Base-by-base conservation (phyloP, 2,113 vertebrate species). In the Drymodes brunneopygia region DNA sequence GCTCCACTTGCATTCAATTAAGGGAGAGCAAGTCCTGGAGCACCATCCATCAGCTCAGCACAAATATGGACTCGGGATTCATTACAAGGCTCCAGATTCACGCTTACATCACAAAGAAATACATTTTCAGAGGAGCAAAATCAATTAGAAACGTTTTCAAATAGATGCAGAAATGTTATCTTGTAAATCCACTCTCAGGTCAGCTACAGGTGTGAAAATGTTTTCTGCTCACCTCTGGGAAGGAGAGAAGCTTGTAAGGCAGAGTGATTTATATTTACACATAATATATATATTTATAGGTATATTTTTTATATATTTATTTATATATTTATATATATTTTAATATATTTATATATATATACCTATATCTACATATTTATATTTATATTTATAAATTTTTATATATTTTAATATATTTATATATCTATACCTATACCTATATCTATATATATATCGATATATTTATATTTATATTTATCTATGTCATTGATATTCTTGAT, bases 1-100 rank as follows among this genome's bases (percentile, higher is more conserved):
- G 92, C 80, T 94, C 69, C 56, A 31, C 62, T 92, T 77, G 79
- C 90, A 71, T 74, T 93, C 75, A 86, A 83, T 94, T 90, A 95
- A 67, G 56, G 86, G 67, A 60, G 40, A 71, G 44, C 38, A 54
- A 96, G 56, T 66, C 71, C 44, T 73, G 19, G 45, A 73, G 78
- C 56, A 66, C 15, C 67, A 77, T 75, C 77, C 90, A 67, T 88
- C 85, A 95, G n/a, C 90, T 44, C 71, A 70, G 85, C 58, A 73
- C 33, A 66, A 65, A 69, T 35, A 69, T 0, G 0, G 58, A 13
- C 33, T 81, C 70, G 36, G 75, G 92, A 94, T 95, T 96, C 94
- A 92, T 33, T 62, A n/a, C 57, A 14, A 74, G 81, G 48, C 94
- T 96, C 88, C 92, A 83, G 67, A 93, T 72, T 66, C 66, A 93